Base-by-base conservation (phyloP, 2,888 invertebrate species). In the Escarpia spicata region DNA sequence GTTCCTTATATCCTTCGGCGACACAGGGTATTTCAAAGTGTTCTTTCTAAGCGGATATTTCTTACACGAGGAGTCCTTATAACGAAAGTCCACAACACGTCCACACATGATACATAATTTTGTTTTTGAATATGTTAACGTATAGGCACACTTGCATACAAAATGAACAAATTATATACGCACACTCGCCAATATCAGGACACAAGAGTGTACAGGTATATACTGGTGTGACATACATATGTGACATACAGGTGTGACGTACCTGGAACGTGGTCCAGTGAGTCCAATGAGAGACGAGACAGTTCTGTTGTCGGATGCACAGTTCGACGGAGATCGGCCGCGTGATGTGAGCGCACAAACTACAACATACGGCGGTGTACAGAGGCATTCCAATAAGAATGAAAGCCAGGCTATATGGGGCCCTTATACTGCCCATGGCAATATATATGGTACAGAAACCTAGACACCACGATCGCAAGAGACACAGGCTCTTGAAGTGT, bases 241-340 rank as follows among this genome's bases (percentile, higher is more conserved):
- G 15, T 9, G 52, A 4, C n/a, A 75, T n/a, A 26, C 6, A 15
- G 75, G n/a, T 26, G 75, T 75, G 75, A n/a, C 75, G 6, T 26
- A 75, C 75, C 75, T 75, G n/a, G 6, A 92, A 93, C 15, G 92
- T 90, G 43, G 93, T 93, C 94, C 94, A 94, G 90, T 93, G 92
- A 31, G 92, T 93, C 93, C 93, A 93, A n/a, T 92, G 92, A 45
- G 93, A 93, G 37, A 93, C 94, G 37, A 94, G 93, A 89, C 94
- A 94, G 93, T 94, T 93, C 26, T 93, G 93, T n/a, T 93, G 90
- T 26, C 94, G 91, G 26, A 94, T 92, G 90, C 94, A 94, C n/a
- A 94, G 92, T 91, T 94, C 93, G 26, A 44, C 89, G 31, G 92
- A 92, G 31, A 44, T 43, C 43, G 94, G 94, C 58, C 92, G 91